phyloP scores from a whole-genome alignment of 2,888 invertebrate species.

The Lithosia quadra region DNA sequence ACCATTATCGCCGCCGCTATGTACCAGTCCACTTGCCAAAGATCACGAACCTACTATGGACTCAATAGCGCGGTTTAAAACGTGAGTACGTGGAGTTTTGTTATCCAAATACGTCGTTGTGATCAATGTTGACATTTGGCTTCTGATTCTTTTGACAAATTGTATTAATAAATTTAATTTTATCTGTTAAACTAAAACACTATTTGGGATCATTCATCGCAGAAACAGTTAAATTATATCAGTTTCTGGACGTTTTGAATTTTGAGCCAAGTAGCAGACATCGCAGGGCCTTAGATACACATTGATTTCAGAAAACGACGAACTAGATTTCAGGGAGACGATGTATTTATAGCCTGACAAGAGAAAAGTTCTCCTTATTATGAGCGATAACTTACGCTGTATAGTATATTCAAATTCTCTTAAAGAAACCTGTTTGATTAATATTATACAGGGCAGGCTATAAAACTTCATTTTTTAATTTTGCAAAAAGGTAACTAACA shows the following conservation, averaged over 20 bases:
- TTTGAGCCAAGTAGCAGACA: background rate
- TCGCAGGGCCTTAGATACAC: background rate
- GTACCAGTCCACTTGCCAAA: conserved; percentile 76
- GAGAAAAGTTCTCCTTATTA: background rate
- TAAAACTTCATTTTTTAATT: conserved; percentile 2
- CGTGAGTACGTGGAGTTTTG: conserved; percentile 69
- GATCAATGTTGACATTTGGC: conserved; percentile 33
- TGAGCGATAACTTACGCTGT: background rate
- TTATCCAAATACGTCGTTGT: conserved; percentile 24
- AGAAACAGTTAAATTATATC: background rate
- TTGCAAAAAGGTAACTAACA: background rate
- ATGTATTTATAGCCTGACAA: background rate
- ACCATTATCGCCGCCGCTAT: conserved; percentile 76
- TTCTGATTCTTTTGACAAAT: background rate
- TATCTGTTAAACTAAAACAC: background rate
- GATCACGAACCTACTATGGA: conserved; percentile 75
- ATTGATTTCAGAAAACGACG: background rate
- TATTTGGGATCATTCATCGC: background rate
- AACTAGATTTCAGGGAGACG: background rate
- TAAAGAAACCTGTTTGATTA: background rate
- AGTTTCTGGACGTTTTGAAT: too few species aligned
- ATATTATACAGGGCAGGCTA: conserved; percentile 10
- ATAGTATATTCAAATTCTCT: background rate
- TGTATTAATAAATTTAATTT: background rate
- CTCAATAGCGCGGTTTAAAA: conserved; percentile 81